Evolutionary conservation across 2,888 invertebrate species (phyloP), one percentile per base, ranked within the genome.

Genomic region (Meta bourneti): DNA sequence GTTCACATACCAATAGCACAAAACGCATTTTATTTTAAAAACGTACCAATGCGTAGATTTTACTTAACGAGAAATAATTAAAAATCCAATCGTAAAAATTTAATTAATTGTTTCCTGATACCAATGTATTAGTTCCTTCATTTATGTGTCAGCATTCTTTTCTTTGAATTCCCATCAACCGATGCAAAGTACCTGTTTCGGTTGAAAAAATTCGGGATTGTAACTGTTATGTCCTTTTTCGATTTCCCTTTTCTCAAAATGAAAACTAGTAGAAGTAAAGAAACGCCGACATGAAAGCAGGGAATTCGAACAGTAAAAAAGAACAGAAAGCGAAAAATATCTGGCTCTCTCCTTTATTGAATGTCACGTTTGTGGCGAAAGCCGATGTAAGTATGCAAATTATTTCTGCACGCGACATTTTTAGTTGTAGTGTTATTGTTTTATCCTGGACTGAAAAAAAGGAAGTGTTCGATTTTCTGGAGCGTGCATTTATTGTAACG

Each of bases 351-450:
- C 79, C 70, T 69, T 80, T 87, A 87, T 87, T 87, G 72, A 80
- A 80, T 78, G 54, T 80, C 87, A 80, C 75, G 48, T 54, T 85
- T 54, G 69, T 48, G 72, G 54, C 61, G 48, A 70, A 82, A 89
- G 77, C 52, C 89, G 81, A 89, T 89, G 69, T 83, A 77, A 82
- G 77, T 89, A 89, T 89, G 89, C 89, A 89, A 89, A 89, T 89
- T 89, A 89, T 83, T 89, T 77, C 54, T 77, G 82, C 81, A 61
- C 86, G 69, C 51, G 72, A 80, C 80, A 80, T 87, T 87, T 87
- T 87, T 78, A 71, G 34, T 71, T 71, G 71, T 80, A 54, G 16
- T 72, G 79, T 80, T 80, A 72, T 87, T 80, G 79, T 87, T 87
- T 87, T 79, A 87, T 71, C 71, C 49, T 16, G 52, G 34, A 19